Base-by-base conservation (phyloP, 2,113 vertebrate species). In the Aegotheles bennettii region DNA sequence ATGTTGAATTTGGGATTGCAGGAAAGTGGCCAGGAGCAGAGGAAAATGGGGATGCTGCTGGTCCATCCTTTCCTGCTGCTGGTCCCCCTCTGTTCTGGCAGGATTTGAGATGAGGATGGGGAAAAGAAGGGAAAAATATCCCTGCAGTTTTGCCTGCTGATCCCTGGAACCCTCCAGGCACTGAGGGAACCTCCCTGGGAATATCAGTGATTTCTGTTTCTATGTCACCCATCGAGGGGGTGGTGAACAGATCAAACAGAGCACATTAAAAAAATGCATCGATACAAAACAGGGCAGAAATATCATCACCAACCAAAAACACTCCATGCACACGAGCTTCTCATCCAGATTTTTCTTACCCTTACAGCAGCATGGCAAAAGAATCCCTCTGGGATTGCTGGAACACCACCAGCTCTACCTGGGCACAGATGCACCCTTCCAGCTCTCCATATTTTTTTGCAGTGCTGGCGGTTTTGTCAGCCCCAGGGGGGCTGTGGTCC, bases 131-230 rank as follows among this genome's bases (percentile, higher is more conserved):
- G 33, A 7, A 61, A 57, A 15, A 47, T n/a, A 42, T 15, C 13
- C 38, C 4, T 7, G 0, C 6, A 21, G 2, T 31, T 82, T 78
- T 7, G 1, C 60, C 26, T 4, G 4, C 31, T 26, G 59, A 53
- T 15, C n/a, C 25, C 35, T 0, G 1, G 35, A 45, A 64, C 33
- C 38, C 3, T 0, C 10, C 69, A n/a, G 42, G 40, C 40, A 17
- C 6, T 0, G 29, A 47, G 23, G 1, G 8, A 60, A 6, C 4
- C 19, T 18, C 28, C 10, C 19, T 0, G 0, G 16, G 33, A 50
- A 19, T 8, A 16, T 19, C 10, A 3, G 47, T 7, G 67, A 36
- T 35, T 79, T 40, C 80, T 89, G 20, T 79, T 89, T 51, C 61
- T 2, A 0, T 8, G 48, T 60, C 45, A 0, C 79, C 60, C 10